Evolutionary conservation across 2,113 vertebrate species (phyloP), one percentile per base, ranked within the genome.

Genomic region (Caretta caretta): DNA sequence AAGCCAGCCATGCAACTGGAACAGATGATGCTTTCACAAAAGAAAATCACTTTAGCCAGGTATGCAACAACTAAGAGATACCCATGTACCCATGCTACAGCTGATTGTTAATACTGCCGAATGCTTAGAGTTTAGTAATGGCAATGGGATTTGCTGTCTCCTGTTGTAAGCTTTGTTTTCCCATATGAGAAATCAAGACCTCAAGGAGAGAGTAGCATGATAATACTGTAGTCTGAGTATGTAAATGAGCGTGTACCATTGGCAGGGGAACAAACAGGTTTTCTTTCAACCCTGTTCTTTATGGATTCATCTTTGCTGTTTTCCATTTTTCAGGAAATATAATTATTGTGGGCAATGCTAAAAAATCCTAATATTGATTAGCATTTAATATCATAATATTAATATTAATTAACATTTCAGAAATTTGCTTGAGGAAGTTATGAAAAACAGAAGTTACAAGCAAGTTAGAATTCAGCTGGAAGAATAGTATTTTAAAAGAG

Each of bases 21-120:
- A 38, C 98, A 80, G 98, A 99, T 88, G 93, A 96, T 49, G 84
- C 93, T 87, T 96, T 97, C 22, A 97, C 98, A 95, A 98, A 93
- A 96, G 98, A 99, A 96, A 98, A 98, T 86, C 98, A 98, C 22
- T 98, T 98, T 95, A 98, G 97, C 89, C 99, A 99, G 98, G 99
- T 99, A 94, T 51, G 97, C 57, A 89, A 8, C 25, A 89, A 51
- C 29, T 0, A 1, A 84, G 86, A 80, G 46, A 24, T 51, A 49
- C 5, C 16, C n/a, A 1, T 84, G 69, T 51, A 38, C 4, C 19
- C n/a, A 1, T 86, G 65, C 46, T 94, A 88, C 49, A 81, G 82
- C 59, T 83, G 50, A 16, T 91, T 56, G 19, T 76, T 88, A 3
- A 54, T 53, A 1, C 65, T 51, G 24, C 76, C 80, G 69, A 16